phyloP scores from a whole-genome alignment of 2,113 vertebrate species.

The Prochilodus magdalenae region DNA sequence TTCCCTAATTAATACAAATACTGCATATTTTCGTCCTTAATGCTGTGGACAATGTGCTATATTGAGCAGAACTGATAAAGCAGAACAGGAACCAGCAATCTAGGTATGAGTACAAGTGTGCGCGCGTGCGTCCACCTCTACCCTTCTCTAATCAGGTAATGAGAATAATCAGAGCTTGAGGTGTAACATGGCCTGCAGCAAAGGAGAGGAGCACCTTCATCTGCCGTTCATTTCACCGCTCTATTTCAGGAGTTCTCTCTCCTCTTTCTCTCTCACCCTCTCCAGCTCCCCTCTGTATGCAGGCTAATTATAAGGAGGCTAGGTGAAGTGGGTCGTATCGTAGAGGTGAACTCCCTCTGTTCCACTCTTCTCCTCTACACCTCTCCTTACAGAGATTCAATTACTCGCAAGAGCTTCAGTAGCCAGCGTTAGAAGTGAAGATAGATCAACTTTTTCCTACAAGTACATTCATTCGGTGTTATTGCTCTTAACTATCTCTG shows the following conservation, averaged over 20 bases:
- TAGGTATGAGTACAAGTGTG: background rate
- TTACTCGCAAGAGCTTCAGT: slow-evolving; percentile 35
- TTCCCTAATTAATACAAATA: slow-evolving; percentile 42
- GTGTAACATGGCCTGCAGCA: slow-evolving; percentile 37
- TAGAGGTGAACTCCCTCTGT: slow-evolving; percentile 15
- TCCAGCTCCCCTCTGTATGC: background rate
- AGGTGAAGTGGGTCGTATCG: slow-evolving; percentile 21
- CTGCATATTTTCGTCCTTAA: background rate
- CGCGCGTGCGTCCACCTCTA: background rate
- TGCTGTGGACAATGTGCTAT: slow-evolving; percentile 28
- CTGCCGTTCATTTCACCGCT: slow-evolving; percentile 29
- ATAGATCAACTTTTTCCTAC: background rate
- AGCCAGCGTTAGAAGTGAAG: background rate
- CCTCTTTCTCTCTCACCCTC: background rate
- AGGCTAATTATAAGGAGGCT: slow-evolving; percentile 26
- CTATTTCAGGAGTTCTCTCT: slow-evolving; percentile 25
- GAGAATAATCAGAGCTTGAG: slow-evolving; percentile 44
- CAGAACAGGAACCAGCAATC: slow-evolving; percentile 7
- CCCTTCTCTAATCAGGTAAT: slow-evolving; percentile 36
- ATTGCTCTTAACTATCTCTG: background rate
- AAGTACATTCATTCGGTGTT: background rate
- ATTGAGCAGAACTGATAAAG: slow-evolving; percentile 19
- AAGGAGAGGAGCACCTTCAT: slow-evolving; percentile 31
- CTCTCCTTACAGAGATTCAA: slow-evolving; percentile 31
- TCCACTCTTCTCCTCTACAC: slow-evolving; percentile 4